phyloP scores from a whole-genome alignment of 2,113 vertebrate genomes.

The Colossoma macropomum region DNA sequence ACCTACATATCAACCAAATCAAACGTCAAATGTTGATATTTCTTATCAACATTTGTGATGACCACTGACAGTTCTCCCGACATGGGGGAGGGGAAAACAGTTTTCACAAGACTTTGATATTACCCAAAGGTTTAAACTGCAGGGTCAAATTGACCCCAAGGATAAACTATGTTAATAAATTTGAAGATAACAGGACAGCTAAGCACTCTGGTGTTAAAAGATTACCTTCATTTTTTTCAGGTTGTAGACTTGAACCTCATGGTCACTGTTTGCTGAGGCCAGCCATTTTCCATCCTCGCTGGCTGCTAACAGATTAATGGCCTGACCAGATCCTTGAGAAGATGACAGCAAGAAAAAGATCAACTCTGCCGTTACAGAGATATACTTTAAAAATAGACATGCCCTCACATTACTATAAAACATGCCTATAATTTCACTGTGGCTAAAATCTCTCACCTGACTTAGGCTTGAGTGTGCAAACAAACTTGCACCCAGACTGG shows the following conservation, averaged over 20 bases:
- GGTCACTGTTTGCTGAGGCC: constrained; percentile 78
- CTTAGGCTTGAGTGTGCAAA: constrained; percentile 78
- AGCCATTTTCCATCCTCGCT: constrained; percentile 88
- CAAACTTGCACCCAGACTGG: constrained; percentile 76
- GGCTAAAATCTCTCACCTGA: constrained; percentile 75
- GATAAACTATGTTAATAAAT: no score
- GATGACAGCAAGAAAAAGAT: neutral
- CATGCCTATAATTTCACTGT: neutral
- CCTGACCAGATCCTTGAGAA: constrained; percentile 76
- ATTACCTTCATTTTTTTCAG: constrained; percentile 83
- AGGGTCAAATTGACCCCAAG: no score
- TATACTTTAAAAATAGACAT: neutral
- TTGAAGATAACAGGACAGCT: no score
- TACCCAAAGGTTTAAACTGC: no score
- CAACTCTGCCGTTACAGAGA: neutral
- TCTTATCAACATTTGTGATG: no score
- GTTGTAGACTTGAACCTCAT: constrained; percentile 83
- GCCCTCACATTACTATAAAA: neutral
- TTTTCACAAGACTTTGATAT: no score
- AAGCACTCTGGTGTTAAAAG: neutral
- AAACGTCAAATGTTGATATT: no score
- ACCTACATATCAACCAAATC: no score
- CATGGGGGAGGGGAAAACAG: no score
- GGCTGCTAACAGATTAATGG: constrained; percentile 80
- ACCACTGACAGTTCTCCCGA: no score